Evolutionary conservation across 2,113 vertebrate genomes (phyloP), one percentile per base, ranked within the genome.

Genomic region (Orientallactaga bullata): DNA sequence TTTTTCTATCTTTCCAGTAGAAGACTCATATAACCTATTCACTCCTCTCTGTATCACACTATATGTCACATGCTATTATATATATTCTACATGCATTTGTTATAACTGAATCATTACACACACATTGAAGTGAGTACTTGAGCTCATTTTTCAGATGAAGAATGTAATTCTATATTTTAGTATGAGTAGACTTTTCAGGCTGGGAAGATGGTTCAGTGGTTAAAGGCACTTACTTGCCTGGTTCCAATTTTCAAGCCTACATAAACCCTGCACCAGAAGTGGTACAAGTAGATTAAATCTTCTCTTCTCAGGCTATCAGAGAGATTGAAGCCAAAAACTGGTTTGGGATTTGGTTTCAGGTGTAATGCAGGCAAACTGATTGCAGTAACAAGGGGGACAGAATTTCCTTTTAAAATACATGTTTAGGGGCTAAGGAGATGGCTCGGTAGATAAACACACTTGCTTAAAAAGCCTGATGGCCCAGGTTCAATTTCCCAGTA

Each of bases 91-190:
- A 24, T 72, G 16, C 8, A 42, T 68, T 84, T 37, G 47, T 90
- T n/a, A n/a, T 88, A 74, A 71, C 26, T 37, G 61, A 80, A 77
- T 85, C 58, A n/a, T 18, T 74, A 30, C 65, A 74, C 26, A 72
- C 39, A 63, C 83, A 83, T 76, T 82, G 26, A 93, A 60, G 65
- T 2, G 0, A 47, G 28, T 86, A 68, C 12, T 78, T 71, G 61
- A 30, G 30, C 18, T 89, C 35, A 72, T 80, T 89, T 96, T 89
- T 9, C 23, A 76, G 21, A 30, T 69, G n/a, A 88, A 92, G 32
- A 83, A 69, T 81, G 23, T 20, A 66, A 58, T 87, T 84, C 37
- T 81, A 23, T 28, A 94, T 47, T 91, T 80, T 66, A 81, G 30
- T 88, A n/a, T 68, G n/a, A n/a, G n/a, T n/a, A n/a, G n/a, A n/a